Base-by-base conservation (phyloP, 2,797 vertebrate genomes). In the Ctenosaura bakeri region DNA sequence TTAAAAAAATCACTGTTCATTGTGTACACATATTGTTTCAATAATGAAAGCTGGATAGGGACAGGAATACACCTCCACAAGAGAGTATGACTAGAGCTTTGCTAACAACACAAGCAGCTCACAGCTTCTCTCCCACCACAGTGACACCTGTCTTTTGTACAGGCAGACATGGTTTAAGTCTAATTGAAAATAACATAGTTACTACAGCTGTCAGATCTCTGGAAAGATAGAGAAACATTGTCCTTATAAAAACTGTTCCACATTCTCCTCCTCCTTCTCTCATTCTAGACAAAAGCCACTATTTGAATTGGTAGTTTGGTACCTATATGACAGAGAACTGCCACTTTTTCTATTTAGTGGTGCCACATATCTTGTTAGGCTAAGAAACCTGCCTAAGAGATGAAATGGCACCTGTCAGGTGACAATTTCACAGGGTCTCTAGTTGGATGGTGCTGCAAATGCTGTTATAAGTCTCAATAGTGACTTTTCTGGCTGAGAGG, bases 181-280 rank as follows among this genome's bases (percentile, higher is more conserved):
- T 94, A 94, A 95, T 85, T 95, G 95, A 95, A 95, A 95, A 93
- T 86, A 94, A 94, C 84, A 95, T 81, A 91, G 88, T 90, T 94
- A 92, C 91, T 93, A 93, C 87, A 94, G 89, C 74, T 92, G 90
- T 94, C 91, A 94, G 90, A 76, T 86, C 88, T 92, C 18, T 91
- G 71, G 59, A 69, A 73, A 50, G 42, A 88, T 20, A 89, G 35
- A 89, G 35, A n/a, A 90, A 92, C 3, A 26, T 32, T 83, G 42
- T 26, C 35, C 59, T 32, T 73, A 18, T 91, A 90, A 82, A 88
- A 94, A 83, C 64, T 71, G 80, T 66, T 87, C 2, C 6, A 24
- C 22, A n/a, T 14, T 56, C 81, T 66, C 54, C 86, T 24, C 62
- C 83, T 90, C 69, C 26, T 90, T 88, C 0, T 85, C 0, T 0